Evolutionary conservation across 1,140 invertebrate genomes (phyloP).

Genomic region (Sesamia nonagrioides): DNA sequence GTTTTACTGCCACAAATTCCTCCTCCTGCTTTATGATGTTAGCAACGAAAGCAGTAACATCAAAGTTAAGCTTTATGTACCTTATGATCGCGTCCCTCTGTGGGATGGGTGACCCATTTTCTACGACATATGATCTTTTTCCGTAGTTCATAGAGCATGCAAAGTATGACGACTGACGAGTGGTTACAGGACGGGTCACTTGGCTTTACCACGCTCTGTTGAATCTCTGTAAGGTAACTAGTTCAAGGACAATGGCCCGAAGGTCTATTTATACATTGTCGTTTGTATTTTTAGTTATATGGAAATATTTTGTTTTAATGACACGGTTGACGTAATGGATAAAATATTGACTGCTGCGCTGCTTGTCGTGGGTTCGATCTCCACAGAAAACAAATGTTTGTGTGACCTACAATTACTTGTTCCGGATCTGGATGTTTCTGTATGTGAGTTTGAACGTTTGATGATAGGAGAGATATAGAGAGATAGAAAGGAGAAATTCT

Average conservation of each 20-base stretch:
- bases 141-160: background rate
- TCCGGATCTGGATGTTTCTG: too few relatives aligned
- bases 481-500: too few relatives aligned
- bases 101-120: background rate
- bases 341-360: too few relatives aligned
- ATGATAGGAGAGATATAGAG: too few relatives aligned
- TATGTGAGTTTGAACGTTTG: too few relatives aligned
- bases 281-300: background rate
- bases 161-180: background rate
- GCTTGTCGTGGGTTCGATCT: too few relatives aligned
- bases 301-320: too few relatives aligned
- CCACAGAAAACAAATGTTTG: too few relatives aligned
- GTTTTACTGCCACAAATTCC: too few relatives aligned
- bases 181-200: background rate
- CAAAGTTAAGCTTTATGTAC: background rate
- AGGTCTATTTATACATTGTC: background rate
- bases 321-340: too few relatives aligned
- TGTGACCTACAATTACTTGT: too few relatives aligned
- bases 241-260: background rate
- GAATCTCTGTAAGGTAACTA: background rate
- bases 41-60: background rate
- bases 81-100: background rate
- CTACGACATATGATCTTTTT: background rate
- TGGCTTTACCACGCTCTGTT: background rate
- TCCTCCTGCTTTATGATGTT: too few relatives aligned